Percentiles rank a stretch among this genome's conserved stretches.
These are phyloP conservation scores for Clanis bilineata DNA, from an alignment of 2,888 invertebrate genomes.

Conservation along the genomic window DNA sequence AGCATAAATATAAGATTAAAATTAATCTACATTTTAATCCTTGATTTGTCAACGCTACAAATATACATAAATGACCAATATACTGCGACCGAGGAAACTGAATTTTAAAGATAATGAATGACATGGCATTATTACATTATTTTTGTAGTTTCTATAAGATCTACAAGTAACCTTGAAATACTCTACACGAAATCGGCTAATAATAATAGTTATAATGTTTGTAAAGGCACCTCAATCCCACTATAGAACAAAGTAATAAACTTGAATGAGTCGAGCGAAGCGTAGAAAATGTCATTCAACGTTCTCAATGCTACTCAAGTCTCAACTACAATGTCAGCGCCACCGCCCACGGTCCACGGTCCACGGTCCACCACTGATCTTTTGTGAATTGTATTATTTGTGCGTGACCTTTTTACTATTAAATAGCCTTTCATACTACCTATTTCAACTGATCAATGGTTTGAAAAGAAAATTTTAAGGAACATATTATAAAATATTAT, in stretches of 20 bases:
- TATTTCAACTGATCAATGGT: not conserved
- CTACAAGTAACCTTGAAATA: not conserved
- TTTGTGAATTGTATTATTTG: no score
- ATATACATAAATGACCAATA: no score
- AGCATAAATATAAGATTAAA: no score
- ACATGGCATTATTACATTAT: no score
- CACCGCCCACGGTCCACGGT: no score
- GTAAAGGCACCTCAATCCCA: not conserved
- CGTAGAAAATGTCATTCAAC: conserved; percentile 2
- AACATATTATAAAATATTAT: not conserved
- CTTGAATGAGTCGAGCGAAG: conserved; percentile 6
- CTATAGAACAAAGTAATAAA: not conserved
- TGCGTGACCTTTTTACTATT: conserved; percentile 2
- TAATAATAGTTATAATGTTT: not conserved
- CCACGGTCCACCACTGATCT: not conserved
- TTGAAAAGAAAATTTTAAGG: not conserved
- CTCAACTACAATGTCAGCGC: not conserved
- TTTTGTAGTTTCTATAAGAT: no score
- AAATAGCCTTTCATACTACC: not conserved
- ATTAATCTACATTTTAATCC: no score
- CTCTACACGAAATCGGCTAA: not conserved
- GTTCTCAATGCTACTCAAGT: not conserved
- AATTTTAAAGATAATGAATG: no score
- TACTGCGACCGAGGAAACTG: no score
- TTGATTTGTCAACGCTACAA: no score